These are phyloP conservation scores for Helicoverpa armigera DNA, from an alignment of 1,140 invertebrate genomes.

Conservation along the genomic window DNA sequence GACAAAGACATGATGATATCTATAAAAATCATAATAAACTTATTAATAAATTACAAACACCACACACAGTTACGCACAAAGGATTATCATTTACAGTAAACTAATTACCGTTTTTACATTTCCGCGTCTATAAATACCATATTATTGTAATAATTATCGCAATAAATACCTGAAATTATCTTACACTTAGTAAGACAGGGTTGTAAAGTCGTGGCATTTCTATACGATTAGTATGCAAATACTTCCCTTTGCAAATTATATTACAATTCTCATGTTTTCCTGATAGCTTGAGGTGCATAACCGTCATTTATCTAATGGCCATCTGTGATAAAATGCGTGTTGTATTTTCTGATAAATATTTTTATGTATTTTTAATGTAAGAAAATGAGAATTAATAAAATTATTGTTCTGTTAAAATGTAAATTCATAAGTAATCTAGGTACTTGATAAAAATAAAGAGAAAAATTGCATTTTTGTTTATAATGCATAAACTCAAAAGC, in stretches of 20 bases:
- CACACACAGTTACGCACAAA: not conserved
- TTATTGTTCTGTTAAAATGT: not conserved
- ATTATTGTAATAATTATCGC: constrained; percentile 32
- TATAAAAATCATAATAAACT: no score
- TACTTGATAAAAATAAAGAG: no score
- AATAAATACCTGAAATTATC: constrained; percentile 28
- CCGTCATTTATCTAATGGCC: not conserved
- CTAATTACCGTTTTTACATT: constrained; percentile 30
- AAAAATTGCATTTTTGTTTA: no score
- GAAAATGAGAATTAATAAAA: not conserved
- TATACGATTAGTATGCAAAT: constrained; percentile 51
- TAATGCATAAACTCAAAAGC: no score
- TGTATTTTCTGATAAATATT: not conserved
- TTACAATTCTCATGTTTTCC: constrained; percentile 56
- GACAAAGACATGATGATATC: no score
- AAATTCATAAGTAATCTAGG: no score
- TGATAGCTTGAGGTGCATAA: constrained; percentile 54
- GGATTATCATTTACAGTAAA: not conserved
- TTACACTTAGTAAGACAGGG: not conserved
- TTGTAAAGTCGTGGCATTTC: constrained; percentile 30
- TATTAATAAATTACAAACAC: no score
- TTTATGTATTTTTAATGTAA: not conserved
- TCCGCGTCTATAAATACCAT: constrained; percentile 38
- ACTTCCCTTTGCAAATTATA: constrained; percentile 53
- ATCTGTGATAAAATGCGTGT: constrained; percentile 12